phyloP scores from a whole-genome alignment of 2,888 invertebrate species.

The Acleris emargana region DNA sequence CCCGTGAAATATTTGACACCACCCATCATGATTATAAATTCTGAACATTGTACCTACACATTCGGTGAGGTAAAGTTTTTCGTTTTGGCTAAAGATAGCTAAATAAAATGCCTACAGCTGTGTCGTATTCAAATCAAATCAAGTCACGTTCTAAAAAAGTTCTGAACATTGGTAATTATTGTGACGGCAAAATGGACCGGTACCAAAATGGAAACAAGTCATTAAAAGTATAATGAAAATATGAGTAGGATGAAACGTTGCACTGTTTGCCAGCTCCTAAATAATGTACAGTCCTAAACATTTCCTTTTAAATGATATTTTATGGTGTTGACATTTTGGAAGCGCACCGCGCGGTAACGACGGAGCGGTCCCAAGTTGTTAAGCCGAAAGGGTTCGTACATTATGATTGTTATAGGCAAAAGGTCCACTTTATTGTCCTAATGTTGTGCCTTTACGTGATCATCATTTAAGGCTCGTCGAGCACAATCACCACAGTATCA shows the following conservation, averaged over 20 bases:
- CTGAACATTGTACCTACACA: conserved; percentile 10
- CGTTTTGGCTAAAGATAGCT: not conserved
- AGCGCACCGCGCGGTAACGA: conserved; percentile 54
- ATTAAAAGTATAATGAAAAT: conserved; percentile 32
- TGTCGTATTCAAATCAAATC: conserved; percentile 10
- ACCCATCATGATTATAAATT: conserved; percentile 47
- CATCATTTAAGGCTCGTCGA: conserved; percentile 60
- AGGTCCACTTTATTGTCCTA: conserved; percentile 73
- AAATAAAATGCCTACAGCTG: not conserved
- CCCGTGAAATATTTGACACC: conserved; percentile 59
- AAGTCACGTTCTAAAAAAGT: conserved; percentile 24
- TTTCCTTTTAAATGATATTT: conserved; percentile 57
- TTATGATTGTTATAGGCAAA: conserved; percentile 74
- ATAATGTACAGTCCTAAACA: conserved; percentile 45
- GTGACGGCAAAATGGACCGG: conserved; percentile 18
- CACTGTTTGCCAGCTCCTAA: conserved; percentile 32
- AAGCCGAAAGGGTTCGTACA: conserved; percentile 70
- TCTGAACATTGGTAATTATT: conserved; percentile 22
- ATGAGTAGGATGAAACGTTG: conserved; percentile 22
- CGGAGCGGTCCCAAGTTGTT: conserved; percentile 60
- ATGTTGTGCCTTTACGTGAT: conserved; percentile 71
- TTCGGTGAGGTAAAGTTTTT: conserved; percentile 27
- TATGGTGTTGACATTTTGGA: conserved; percentile 60
- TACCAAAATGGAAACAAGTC: conserved; percentile 27
- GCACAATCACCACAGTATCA: conserved; percentile 40